Evolutionary conservation across 2,113 vertebrate species (phyloP), one percentile per base, ranked within the genome.

Genomic region (Electrona antarctica): DNA sequence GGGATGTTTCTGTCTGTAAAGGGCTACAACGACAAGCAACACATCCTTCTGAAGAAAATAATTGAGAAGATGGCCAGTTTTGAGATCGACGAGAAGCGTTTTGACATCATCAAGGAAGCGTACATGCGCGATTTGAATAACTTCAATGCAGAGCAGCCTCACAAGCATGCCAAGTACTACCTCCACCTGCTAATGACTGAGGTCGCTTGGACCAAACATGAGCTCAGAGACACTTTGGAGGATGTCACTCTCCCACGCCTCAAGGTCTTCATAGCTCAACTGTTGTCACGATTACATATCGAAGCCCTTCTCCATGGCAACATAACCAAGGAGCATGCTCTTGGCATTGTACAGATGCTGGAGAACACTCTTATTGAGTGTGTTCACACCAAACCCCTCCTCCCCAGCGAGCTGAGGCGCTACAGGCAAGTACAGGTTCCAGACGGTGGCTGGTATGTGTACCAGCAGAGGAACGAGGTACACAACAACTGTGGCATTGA

Each of bases 141-240:
- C 87, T 99, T 99, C 92, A 92, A 96, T 66, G 98, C 98, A 0
- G 98, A 99, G 71, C 92, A 94, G 80, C 98, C 98, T 59, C 90
- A 99, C 88, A 90, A 99, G 67, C 97, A 99, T 8, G 98, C 98
- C 14, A 99, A 99, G 96, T 99, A 99, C 93, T 99, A 99, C 93
- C 96, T 99, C 68, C 93, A 86, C 64, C 89, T 99, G 69, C 92
- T 99, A 62, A 98, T 99, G 97, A 99, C 98, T 0, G 98, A 99
- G 93, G 97, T 99, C 10, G 97, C 89, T 69, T 99, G 98, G 98
- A 98, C 98, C 81, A 99, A 99, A 94, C 95, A 98, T 61, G 98
- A 99, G 83, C 91, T 99, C 70, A 94, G 94, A 82, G 97, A 99
- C 73, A 95, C 97, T 71, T 92, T 99, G 45, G 97, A 99, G 99